A percentile compares a stretch with the other conserved stretches of the same genome.
These are phyloP conservation scores for Oeneis ivallda DNA, from an alignment of 2,888 invertebrate genomes.

Conservation along the genomic window DNA sequence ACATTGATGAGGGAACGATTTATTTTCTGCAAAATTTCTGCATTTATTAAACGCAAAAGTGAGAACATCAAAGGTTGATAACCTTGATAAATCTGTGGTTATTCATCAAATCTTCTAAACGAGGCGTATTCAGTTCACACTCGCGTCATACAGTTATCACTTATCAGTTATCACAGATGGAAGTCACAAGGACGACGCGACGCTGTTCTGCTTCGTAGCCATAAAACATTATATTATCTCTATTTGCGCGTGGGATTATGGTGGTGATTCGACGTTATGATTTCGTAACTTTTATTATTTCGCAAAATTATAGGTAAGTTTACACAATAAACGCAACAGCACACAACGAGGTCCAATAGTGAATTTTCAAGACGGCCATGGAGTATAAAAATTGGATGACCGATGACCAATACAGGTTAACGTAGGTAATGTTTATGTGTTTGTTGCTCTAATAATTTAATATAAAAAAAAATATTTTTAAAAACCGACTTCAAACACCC, in stretches of 20 bases:
- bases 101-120: constrained; percentile 6
- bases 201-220: constrained; percentile 1
- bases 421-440: too few species aligned
- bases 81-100: constrained; percentile 12
- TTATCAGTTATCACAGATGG: constrained; percentile 29
- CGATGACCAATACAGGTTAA: too few species aligned
- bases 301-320: neutral
- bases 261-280: constrained; percentile 1
- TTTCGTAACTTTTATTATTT: constrained; percentile 2
- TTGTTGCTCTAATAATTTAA: too few species aligned
- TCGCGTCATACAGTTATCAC: constrained; percentile 27
- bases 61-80: constrained; percentile 2
- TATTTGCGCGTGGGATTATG: neutral
- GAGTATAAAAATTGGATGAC: too few species aligned
- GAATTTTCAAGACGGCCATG: too few species aligned
- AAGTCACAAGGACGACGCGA: constrained; percentile 22
- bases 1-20: too few species aligned
- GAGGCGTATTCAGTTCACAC: constrained; percentile 24
- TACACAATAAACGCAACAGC: too few species aligned
- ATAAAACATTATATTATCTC: constrained; percentile 10
- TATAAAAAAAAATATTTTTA: too few species aligned
- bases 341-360: too few species aligned
- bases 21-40: neutral
- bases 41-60: neutral
- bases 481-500: too few species aligned